Conservation (phyloP, 1,140 invertebrate genomes). For the Halictus rubicundus region DNA sequence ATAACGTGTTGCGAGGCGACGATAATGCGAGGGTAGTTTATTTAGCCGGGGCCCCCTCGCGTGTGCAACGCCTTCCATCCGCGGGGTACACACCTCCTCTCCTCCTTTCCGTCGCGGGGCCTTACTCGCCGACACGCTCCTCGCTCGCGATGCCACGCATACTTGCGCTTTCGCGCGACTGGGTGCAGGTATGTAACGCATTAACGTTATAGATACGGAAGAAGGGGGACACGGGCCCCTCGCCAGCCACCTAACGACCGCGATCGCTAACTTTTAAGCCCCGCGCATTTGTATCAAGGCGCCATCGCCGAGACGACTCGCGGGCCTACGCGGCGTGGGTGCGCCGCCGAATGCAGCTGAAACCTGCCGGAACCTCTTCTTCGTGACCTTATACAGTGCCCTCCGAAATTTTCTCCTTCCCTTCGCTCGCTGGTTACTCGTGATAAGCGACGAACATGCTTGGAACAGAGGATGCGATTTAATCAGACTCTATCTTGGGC, state of each 20-base stretch:
- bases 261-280: conserved; percentile 63
- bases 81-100: neutral
- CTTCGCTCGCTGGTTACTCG: too few species aligned
- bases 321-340: neutral
- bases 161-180: conserved; percentile 45
- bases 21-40: conserved; percentile 69
- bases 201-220: conserved; percentile 72
- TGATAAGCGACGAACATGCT: too few species aligned
- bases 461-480: too few species aligned
- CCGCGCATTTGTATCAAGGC: conserved; percentile 60
- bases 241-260: conserved; percentile 59
- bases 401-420: too few species aligned
- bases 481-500: too few species aligned
- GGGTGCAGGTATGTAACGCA: conserved; percentile 61
- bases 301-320: conserved; percentile 1
- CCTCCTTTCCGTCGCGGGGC: neutral
- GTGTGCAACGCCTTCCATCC: conserved; percentile 17
- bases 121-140: neutral
- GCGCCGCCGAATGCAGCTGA: neutral
- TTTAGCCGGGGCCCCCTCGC: conserved; percentile 43
- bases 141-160: conserved; percentile 27
- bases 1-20: conserved; percentile 60
- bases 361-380: too few species aligned
- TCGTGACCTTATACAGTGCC: too few species aligned
- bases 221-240: conserved; percentile 56